Base-by-base conservation (phyloP, 2,888 invertebrate species). In the Drosophila trichaetosa region DNA sequence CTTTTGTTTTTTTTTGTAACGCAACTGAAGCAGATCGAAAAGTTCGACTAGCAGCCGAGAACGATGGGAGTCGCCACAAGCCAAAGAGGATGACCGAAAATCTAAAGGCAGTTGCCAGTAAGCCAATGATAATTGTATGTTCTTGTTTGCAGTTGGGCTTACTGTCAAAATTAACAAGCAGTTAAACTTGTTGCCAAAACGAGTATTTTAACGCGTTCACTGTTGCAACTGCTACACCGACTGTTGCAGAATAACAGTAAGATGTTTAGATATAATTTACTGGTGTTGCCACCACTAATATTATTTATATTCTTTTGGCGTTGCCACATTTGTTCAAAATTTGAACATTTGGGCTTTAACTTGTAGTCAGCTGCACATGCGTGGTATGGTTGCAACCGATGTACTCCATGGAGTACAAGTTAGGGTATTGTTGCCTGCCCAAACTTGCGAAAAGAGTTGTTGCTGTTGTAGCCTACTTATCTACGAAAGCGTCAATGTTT, bases 401-500 rank as follows among this genome's bases (percentile, higher is more conserved):
- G 16, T 36, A 21, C n/a, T 16, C 16, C 49, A 4, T 24, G 3
- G 10, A 10, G 27, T 40, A 48, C 38, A 58, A 60, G 31, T 31
- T 42, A 18, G 29, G 16, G 38, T 60, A 40, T 53, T 49, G 16
- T 54, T 54, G 64, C 18, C 54, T 68, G 73, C n/a, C 49, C 61
- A 69, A 59, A 66, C 62, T 54, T 53, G 54, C 49, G 40, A 38
- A 46, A 36, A 54, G 18, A 54, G 57, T 24, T 53, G 46, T 36
- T 46, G 59, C 52, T 57, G 49, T 24, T 53, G 62, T 65, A 79
- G 79, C 69, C 74, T 60, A 76, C 60, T 78, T 78, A 78, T 59
- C 69, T 40, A 69, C 51, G 76, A 76, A 69, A 76, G 63, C n/a
- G 67, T 67, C 67, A 70, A 65, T 70, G 76, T 61, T 68, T 75